Evolutionary conservation across 2,888 invertebrate genomes (phyloP).

Genomic region (Trissonchulus sp.): DNA sequence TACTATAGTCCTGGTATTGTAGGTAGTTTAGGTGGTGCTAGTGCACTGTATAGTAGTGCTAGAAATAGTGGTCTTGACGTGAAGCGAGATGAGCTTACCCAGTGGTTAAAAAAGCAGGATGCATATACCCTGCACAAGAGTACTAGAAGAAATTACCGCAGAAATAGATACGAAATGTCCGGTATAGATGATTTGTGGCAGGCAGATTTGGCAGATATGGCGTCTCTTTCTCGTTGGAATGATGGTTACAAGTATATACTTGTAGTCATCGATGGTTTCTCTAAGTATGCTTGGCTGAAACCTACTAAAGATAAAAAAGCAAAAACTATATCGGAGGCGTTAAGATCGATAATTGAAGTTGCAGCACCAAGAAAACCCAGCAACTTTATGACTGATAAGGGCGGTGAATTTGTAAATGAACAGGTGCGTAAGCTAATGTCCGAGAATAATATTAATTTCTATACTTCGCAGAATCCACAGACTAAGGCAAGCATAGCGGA

Average conservation of each 20-base stretch:
- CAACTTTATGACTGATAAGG: neutral
- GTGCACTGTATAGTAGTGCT: no score
- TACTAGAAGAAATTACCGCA: neutral
- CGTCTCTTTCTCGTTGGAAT: neutral
- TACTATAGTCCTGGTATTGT: no score
- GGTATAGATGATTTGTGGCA: neutral
- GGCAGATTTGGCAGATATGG: neutral
- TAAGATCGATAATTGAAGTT: neutral
- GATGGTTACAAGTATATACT: neutral
- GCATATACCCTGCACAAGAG: neutral
- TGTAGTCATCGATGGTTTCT: neutral
- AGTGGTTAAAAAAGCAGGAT: no score
- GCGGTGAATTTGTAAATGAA: neutral
- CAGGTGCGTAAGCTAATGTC: neutral
- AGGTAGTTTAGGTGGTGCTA: no score
- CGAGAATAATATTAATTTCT: neutral
- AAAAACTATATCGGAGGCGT: neutral
- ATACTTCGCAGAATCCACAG: neutral
- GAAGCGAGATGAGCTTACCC: no score
- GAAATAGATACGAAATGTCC: neutral
- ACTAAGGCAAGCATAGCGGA: slow-evolving; percentile 4
- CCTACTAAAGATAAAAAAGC: slow-evolving; percentile 33
- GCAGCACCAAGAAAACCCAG: neutral
- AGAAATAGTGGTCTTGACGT: no score
- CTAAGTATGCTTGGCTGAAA: slow-evolving; percentile 29